Conservation (phyloP, 2,113 vertebrate genomes). For the human region GRCh38 chr5:6538501-6539000, state of each 20-base stretch:
- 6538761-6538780: not conserved
- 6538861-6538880: fast-evolving
- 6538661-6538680: no score
- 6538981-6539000: not conserved
- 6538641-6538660: no score
- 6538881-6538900: not conserved
- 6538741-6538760: not conserved
- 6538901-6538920: not conserved
- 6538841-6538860: not conserved
- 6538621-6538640: no score
- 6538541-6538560: no score
- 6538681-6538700: no score
- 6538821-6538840: not conserved
- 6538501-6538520: no score
- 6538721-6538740: not conserved
- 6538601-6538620: no score
- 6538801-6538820: no score
- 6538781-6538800: not conserved
- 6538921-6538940: not conserved
- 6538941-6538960: not conserved
- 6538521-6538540: no score
- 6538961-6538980: not conserved
- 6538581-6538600: no score
- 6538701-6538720: no score
- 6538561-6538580: no score